Percentiles rank a stretch among this genome's conserved stretches.
Conservation (phyloP, 2,888 invertebrate genomes). For the Pachymerium ferrugineum region DNA sequence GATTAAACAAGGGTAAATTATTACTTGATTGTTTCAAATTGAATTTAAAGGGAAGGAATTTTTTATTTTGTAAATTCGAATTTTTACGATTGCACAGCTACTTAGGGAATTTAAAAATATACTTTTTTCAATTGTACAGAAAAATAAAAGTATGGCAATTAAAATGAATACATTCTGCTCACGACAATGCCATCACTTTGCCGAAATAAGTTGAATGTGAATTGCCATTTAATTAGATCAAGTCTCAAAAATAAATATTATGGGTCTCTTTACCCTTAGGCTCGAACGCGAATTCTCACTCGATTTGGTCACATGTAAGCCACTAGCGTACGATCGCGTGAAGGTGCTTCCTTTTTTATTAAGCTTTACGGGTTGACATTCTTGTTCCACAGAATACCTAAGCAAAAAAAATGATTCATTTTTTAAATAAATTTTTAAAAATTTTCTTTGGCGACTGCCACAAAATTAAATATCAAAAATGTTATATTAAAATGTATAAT, state of each 20-base stretch:
- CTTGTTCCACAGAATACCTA: constrained; percentile 54
- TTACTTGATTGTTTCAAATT: neutral
- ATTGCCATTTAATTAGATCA: constrained; percentile 26
- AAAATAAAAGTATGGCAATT: neutral
- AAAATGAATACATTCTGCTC: neutral
- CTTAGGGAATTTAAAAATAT: neutral
- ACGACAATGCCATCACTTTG: neutral
- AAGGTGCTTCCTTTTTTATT: constrained; percentile 58
- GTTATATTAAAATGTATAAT: too few relatives aligned
- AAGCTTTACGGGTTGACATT: constrained; percentile 52
- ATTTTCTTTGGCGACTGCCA: neutral
- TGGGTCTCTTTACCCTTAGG: constrained; percentile 39
- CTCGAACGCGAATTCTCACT: constrained; percentile 39
- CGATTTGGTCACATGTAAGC: constrained; percentile 45
- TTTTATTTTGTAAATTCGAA: neutral
- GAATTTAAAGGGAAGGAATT: neutral
- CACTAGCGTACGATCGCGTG: constrained; percentile 60
- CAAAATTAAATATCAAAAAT: neutral
- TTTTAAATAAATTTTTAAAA: neutral
- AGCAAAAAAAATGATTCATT: neutral
- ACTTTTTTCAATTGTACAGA: neutral
- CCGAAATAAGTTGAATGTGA: neutral
- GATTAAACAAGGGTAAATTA: constrained; percentile 41
- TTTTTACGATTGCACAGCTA: neutral
- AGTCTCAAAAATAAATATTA: constrained; percentile 36